These are phyloP conservation scores for Onychomys torridus DNA, from an alignment of 2,797 vertebrate species.

Conservation along the genomic window DNA sequence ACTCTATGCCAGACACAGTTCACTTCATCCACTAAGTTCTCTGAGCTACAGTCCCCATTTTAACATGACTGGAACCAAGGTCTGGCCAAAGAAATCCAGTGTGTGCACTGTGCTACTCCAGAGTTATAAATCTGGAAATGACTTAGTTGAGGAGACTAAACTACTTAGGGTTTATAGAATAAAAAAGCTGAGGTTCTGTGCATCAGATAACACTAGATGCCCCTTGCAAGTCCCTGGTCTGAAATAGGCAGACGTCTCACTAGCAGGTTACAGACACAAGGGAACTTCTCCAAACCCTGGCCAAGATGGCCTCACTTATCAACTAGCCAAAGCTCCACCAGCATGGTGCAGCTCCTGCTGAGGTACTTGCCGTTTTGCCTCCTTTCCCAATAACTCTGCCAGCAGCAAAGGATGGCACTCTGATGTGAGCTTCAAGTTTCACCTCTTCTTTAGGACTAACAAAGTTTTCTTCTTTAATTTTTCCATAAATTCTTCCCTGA, in stretches of 20 bases:
- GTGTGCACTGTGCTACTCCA: not conserved
- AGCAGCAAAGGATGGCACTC: constrained; percentile 98
- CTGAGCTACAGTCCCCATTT: not conserved
- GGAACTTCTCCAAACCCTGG: constrained; percentile 53
- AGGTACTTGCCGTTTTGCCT: constrained; percentile 96
- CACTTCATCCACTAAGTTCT: not conserved
- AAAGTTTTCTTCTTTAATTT: constrained; percentile 99
- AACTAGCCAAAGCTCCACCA: constrained; percentile 66
- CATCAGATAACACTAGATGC: not conserved
- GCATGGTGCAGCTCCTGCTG: constrained; percentile 66
- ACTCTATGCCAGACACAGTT: constrained; percentile 7
- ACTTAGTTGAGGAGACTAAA: constrained; percentile 21
- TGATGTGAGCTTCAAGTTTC: constrained; percentile 98
- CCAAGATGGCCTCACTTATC: constrained; percentile 38
- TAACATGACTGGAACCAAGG: constrained; percentile 26
- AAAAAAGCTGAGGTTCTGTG: constrained; percentile 5
- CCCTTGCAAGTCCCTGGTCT: constrained; percentile 8
- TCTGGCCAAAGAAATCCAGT: not conserved
- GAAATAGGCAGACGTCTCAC: not conserved
- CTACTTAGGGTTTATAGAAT: not conserved
- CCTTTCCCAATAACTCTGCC: constrained; percentile 99
- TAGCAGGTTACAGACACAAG: not conserved
- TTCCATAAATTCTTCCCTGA: constrained; percentile 99
- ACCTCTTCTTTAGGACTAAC: constrained; percentile 99
- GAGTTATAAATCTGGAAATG: constrained; percentile 51